Percentiles rank a stretch among this genome's conserved stretches.
Evolutionary conservation across 1,140 invertebrate species (phyloP).

Genomic region (Drosophila nasuta): DNA sequence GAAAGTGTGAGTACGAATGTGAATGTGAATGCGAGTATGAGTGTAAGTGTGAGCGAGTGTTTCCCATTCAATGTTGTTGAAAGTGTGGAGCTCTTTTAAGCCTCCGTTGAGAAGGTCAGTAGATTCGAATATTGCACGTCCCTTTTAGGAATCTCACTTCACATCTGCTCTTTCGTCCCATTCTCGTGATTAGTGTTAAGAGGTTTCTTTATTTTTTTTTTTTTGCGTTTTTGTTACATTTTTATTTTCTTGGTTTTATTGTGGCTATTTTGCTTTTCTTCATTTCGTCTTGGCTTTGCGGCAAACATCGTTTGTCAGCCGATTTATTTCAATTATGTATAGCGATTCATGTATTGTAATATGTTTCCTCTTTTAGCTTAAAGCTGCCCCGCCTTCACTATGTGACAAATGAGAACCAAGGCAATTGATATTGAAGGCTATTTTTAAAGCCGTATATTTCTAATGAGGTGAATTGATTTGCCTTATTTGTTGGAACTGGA

Average conservation of each 20-base stretch:
- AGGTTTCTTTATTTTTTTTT: slow-evolving; percentile 33
- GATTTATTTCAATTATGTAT: slow-evolving; percentile 79
- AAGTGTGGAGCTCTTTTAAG: slow-evolving; percentile 25
- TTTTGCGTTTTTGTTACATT: slow-evolving; percentile 38
- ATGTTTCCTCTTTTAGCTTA: slow-evolving; percentile 10
- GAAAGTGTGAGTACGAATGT: slow-evolving; percentile 48
- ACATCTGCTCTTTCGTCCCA: neutral
- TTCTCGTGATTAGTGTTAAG: slow-evolving; percentile 73
- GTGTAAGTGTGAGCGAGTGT: slow-evolving; percentile 3
- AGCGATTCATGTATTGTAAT: slow-evolving; percentile 38
- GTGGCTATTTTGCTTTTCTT: slow-evolving; percentile 45
- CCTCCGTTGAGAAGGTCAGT: slow-evolving; percentile 29
- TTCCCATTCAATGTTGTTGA: slow-evolving; percentile 18
- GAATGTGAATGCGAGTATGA: slow-evolving; percentile 7
- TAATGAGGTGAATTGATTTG: no score
- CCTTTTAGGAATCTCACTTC: neutral
- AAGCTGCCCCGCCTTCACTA: slow-evolving; percentile 10
- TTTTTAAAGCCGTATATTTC: neutral
- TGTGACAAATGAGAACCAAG: slow-evolving; percentile 1
- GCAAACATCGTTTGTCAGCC: slow-evolving; percentile 67
- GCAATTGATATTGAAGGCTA: neutral
- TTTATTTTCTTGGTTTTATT: slow-evolving; percentile 31
- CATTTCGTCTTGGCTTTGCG: slow-evolving; percentile 20
- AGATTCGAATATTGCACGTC: slow-evolving; percentile 15
- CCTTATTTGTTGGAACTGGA: no score